Conservation (phyloP, 2,888 invertebrate species). For the Craniophora ligustri region DNA sequence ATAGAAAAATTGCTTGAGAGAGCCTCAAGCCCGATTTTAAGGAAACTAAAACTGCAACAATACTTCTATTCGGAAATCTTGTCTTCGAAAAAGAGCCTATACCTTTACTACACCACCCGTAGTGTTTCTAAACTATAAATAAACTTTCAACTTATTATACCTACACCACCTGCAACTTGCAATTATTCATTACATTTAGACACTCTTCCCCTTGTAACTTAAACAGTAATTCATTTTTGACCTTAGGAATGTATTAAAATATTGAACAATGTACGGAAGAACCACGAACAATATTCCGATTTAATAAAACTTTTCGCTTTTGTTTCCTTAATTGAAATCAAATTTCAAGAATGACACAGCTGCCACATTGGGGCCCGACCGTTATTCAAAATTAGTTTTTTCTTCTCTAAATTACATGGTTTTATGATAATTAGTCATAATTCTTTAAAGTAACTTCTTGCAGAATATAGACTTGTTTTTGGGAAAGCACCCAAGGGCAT, state of each 20-base stretch:
- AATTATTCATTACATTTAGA: conserved; percentile 30
- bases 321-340: conserved; percentile 85
- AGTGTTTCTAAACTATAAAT: no score
- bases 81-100: no score
- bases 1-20: no score
- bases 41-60: no score
- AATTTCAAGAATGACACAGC: conserved; percentile 83
- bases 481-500: neutral
- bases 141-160: no score
- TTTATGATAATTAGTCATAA: conserved; percentile 40
- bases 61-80: no score
- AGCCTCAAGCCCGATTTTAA: no score
- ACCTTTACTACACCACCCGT: no score
- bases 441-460: neutral
- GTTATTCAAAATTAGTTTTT: conserved; percentile 70
- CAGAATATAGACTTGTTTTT: neutral
- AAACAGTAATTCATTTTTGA: conserved; percentile 61
- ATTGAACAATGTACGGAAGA: conserved; percentile 63
- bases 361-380: conserved; percentile 70
- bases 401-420: conserved; percentile 39
- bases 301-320: conserved; percentile 83
- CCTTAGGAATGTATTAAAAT: conserved; percentile 62
- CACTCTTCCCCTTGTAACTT: conserved; percentile 24
- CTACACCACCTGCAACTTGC: neutral
- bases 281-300: conserved; percentile 72